Evolutionary conservation across 2,888 invertebrate species (phyloP).

Genomic region (Idaea aversata): DNA sequence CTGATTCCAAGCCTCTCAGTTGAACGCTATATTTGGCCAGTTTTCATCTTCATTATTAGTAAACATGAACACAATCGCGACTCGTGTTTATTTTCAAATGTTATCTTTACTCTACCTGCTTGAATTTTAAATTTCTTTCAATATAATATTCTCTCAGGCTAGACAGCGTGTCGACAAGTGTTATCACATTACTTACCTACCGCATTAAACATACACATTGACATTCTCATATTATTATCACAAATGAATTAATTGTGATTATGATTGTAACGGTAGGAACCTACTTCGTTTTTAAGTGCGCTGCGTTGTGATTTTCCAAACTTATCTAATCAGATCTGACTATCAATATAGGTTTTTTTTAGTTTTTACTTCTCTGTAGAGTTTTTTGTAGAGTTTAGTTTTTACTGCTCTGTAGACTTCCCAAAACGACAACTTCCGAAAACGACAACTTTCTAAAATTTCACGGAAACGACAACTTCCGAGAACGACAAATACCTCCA

Average conservation of each 20-base stretch:
- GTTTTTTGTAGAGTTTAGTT: too few relatives aligned
- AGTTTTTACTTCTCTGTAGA: too few relatives aligned
- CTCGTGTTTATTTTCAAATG: not conserved
- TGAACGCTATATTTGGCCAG: too few relatives aligned
- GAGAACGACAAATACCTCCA: too few relatives aligned
- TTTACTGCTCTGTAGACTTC: too few relatives aligned
- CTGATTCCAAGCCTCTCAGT: too few relatives aligned
- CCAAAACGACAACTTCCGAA: too few relatives aligned
- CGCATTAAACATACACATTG: slow-evolving; percentile 9
- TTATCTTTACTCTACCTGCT: not conserved
- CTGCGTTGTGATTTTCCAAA: not conserved
- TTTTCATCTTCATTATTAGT: too few relatives aligned
- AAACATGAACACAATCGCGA: too few relatives aligned
- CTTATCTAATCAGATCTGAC: not conserved
- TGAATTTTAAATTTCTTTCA: not conserved
- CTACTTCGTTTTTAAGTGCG: not conserved
- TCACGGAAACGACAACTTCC: too few relatives aligned
- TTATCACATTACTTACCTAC: slow-evolving; percentile 19
- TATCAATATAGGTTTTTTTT: too few relatives aligned
- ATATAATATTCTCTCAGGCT: slow-evolving; percentile 12
- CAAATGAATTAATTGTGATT: not conserved
- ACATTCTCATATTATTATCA: not conserved
- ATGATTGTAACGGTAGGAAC: not conserved
- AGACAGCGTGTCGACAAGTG: slow-evolving; percentile 33
- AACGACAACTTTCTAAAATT: too few relatives aligned